Evolutionary conservation across 2,113 vertebrate species (phyloP).

Genomic region (Corynorhinus townsendii): DNA sequence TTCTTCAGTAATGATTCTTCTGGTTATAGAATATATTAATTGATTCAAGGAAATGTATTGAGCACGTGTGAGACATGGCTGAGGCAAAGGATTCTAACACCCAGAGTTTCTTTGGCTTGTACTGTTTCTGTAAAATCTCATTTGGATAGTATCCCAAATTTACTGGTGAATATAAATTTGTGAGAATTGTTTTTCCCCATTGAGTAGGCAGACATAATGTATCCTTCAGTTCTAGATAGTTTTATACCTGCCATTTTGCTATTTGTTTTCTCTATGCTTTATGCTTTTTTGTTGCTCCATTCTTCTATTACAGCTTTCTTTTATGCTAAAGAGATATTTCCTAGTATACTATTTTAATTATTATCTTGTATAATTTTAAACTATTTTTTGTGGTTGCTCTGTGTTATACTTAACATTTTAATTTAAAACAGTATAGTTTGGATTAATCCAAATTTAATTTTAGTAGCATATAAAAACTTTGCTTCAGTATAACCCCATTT

Average conservation of each 20-base stretch:
- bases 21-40: background rate
- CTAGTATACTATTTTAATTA: background rate
- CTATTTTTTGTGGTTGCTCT: background rate
- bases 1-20: background rate
- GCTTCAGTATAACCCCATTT: background rate
- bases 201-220: background rate
- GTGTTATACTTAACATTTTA: background rate
- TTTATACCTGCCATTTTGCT: background rate
- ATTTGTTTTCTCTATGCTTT: background rate
- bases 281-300: background rate
- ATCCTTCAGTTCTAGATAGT: background rate
- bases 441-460: background rate
- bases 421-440: background rate
- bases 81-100: background rate
- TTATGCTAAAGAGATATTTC: background rate
- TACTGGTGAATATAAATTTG: background rate
- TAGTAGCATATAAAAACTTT: background rate
- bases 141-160: background rate
- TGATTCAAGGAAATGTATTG: background rate
- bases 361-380: background rate
- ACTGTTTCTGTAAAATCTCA: background rate
- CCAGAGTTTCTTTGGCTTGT: background rate
- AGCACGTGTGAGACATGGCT: background rate
- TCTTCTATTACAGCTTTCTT: background rate
- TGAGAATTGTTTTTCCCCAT: background rate